Base-by-base conservation (phyloP, 2,113 vertebrate genomes). In the Limanda limanda region DNA sequence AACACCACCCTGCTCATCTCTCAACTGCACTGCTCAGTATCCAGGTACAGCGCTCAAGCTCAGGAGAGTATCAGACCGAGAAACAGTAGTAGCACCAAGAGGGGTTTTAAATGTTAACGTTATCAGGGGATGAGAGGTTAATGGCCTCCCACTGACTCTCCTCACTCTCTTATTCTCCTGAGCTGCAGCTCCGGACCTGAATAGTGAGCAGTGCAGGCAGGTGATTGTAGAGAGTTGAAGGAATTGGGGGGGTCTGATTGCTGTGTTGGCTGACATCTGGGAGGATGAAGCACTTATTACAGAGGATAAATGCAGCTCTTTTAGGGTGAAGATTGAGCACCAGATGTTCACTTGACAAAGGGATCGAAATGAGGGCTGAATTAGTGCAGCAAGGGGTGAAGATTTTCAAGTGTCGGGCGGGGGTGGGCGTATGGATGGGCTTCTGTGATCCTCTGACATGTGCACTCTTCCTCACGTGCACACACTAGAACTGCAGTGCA, bases 401-500 rank as follows among this genome's bases (percentile, higher is more conserved):
- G 71, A 74, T 75, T 85, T 78, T 80, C 27, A 48, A 47, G 7
- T 18, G 48, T 48, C 3, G 10, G 64, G 18, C 35, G 5, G 11
- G 4, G 68, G 68, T 60, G 73, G 64, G n/a, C 68, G 31, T 7
- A 31, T 31, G 31, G 31, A 31, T 31, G 31, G 67, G 68, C 69
- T 23, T 76, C 74, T 80, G 14, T 80, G 87, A 84, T 88, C 86
- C 60, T 65, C 78, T 60, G 67, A 79, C 89, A 91, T 84, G 87
- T 93, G 89, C 70, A 0, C 78, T 80, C 48, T 42, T 68, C 69
- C 76, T 93, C 89, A 90, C 84, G 66, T 90, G 89, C 81, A 80
- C 61, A 61, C 81, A 59, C 78, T 54, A 58, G 79, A 67, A 74
- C 84, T 84, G 70, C 84, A 81, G 69, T 83, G 85, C 85, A 76